phyloP scores from a whole-genome alignment of 2,113 vertebrate species.

The Pomatostomus ruficeps region DNA sequence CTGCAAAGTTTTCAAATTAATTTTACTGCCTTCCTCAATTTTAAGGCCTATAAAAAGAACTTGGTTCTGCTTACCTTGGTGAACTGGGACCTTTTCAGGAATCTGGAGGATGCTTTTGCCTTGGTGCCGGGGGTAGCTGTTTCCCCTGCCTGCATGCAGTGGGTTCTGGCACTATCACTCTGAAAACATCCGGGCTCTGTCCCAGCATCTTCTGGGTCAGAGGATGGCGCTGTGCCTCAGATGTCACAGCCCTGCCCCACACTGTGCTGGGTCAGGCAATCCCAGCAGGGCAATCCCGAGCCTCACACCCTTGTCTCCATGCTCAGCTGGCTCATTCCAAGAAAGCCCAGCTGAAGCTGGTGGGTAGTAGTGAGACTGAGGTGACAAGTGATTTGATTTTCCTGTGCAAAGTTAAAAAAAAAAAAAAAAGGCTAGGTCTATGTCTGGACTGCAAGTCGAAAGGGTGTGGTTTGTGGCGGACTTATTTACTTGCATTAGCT shows the following conservation, averaged over 20 bases:
- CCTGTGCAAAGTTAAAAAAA: neutral
- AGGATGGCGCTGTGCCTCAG: neutral
- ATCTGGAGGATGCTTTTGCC: neutral
- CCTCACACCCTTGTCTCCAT: accelerated
- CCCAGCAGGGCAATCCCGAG: neutral
- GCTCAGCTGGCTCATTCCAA: neutral
- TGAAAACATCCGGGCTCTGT: neutral
- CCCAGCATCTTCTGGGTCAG: neutral
- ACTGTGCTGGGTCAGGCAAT: neutral
- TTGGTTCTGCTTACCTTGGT: constrained; percentile 50
- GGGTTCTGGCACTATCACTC: neutral
- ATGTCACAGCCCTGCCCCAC: neutral
- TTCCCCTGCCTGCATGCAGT: neutral
- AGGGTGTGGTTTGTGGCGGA: neutral
- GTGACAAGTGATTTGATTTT: neutral
- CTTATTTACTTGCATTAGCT: accelerated
- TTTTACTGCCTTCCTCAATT: constrained; percentile 68
- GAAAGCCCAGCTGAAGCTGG: neutral
- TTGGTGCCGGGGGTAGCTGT: neutral
- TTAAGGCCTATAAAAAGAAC: constrained; percentile 61
- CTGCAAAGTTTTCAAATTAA: constrained; percentile 72
- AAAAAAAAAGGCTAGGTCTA: neutral
- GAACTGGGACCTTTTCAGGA: constrained; percentile 42
- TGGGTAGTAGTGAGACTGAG: accelerated
- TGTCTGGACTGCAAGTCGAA: neutral